These are phyloP conservation scores for Cyaniris semiargus DNA, from an alignment of 2,888 invertebrate species.

Conservation along the genomic window DNA sequence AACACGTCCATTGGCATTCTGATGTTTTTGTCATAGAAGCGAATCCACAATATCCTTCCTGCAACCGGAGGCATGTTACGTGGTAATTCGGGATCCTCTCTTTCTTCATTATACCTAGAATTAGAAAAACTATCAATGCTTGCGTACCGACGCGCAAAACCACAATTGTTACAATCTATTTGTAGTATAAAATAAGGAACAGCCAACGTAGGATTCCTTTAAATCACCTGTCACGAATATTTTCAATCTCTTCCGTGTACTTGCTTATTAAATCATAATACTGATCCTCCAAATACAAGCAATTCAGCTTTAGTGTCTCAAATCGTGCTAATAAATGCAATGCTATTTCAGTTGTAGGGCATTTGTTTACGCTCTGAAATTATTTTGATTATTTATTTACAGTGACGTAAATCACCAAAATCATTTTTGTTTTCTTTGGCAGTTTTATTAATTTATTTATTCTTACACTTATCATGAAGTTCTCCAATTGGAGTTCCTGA, in stretches of 20 bases:
- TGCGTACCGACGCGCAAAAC: too few relatives aligned
- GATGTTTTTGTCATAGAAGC: constrained; percentile 87
- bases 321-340: constrained; percentile 81
- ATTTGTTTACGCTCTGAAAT: constrained; percentile 68
- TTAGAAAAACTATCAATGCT: not conserved
- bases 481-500: constrained; percentile 86
- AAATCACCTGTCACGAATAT: constrained; percentile 82
- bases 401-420: too few relatives aligned
- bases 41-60: constrained; percentile 91
- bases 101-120: constrained; percentile 86
- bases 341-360: constrained; percentile 76
- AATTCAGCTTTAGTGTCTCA: constrained; percentile 85
- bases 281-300: constrained; percentile 86
- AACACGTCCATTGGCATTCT: constrained; percentile 86
- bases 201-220: not conserved
- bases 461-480: constrained; percentile 83
- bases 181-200: too few relatives aligned
- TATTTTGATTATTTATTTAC: not conserved
- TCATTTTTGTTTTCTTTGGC: too few relatives aligned
- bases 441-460: not conserved
- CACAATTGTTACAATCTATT: too few relatives aligned
- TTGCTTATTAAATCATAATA: constrained; percentile 85
- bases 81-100: constrained; percentile 86
- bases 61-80: constrained; percentile 89
- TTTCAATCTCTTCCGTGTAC: constrained; percentile 85